Conservation (phyloP, 2,888 invertebrate genomes). For the Heliothis peltigera region DNA sequence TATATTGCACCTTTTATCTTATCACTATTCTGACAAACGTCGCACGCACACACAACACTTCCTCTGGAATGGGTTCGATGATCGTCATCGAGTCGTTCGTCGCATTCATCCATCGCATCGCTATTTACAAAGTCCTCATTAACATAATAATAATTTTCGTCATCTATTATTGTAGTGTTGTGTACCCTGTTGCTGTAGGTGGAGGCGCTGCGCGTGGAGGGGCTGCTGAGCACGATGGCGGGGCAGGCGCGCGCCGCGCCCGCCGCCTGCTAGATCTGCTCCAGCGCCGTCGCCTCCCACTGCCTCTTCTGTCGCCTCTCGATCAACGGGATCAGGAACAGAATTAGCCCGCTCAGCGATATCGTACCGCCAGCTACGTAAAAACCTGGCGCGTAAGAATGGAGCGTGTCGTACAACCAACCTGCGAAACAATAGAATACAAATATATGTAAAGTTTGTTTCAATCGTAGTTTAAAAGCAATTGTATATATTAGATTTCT, state of each 20-base stretch:
- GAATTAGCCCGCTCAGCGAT: conserved; percentile 95
- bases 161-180: conserved; percentile 81
- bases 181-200: conserved; percentile 86
- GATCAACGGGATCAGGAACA: conserved; percentile 94
- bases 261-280: conserved; percentile 84
- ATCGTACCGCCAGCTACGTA: conserved; percentile 96
- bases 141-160: conserved; percentile 73
- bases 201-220: conserved; percentile 76
- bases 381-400: conserved; percentile 96
- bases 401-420: conserved; percentile 93
- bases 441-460: background rate
- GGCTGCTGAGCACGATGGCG: conserved; percentile 83
- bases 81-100: conserved; percentile 70
- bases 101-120: conserved; percentile 74
- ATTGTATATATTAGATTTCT: conserved; percentile 32
- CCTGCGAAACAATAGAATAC: conserved; percentile 89
- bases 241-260: conserved; percentile 67
- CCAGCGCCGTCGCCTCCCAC: conserved; percentile 75
- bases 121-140: conserved; percentile 76
- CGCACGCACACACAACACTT: conserved; percentile 73
- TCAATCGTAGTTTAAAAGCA: background rate
- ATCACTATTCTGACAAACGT: conserved; percentile 69
- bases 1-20: conserved; percentile 76
- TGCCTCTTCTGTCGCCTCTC: conserved; percentile 83
- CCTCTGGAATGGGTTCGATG: conserved; percentile 85